Evolutionary conservation across 2,888 invertebrate genomes (phyloP), one percentile per base, ranked within the genome.

Genomic region (Epinotia brunnichana): DNA sequence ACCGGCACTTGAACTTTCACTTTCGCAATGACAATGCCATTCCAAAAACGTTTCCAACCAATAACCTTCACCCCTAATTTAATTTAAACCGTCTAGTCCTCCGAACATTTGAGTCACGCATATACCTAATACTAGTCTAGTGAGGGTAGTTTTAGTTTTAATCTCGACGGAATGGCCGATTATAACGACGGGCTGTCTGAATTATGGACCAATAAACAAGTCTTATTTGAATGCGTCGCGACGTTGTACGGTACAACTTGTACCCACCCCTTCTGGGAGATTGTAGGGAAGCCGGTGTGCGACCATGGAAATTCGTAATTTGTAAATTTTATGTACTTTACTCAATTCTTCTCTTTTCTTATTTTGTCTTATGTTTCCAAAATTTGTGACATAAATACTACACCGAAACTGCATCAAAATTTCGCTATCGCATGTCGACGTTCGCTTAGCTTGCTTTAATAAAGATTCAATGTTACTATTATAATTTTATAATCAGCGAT

Each of bases 181-280:
- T 84, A 83, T 88, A 87, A 87, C 84, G 85, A 82, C 84, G 81
- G 81, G 82, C 80, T 82, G 83, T 82, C 85, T 85, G 86, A 90
- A 85, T 91, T 89, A 92, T 91, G 84, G 84, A 81, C 85, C 86
- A 88, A 91, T 91, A 91, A 91, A 89, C 84, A 83, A 79, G 83
- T 76, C 77, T 84, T 84, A 87, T 89, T 88, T 89, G 87, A 90
- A 90, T 91, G 82, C 85, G 86, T 78, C 87, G 81, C 77, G 83
- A 83, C 84, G 86, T 83, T n/a, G n/a, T n/a, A n/a, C n/a, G n/a
- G n/a, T n/a, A n/a, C n/a, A n/a, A n/a, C 86, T 24, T 24, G 83
- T 74, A 85, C 48, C 59, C 77, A 81, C 81, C 81, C 82, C 78
- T 82, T 62, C n/a, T 60, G 4, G 56, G 29, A 19, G 11, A 21